Conservation (phyloP, 2,113 vertebrate species). For the Ranitomeya imitator region DNA sequence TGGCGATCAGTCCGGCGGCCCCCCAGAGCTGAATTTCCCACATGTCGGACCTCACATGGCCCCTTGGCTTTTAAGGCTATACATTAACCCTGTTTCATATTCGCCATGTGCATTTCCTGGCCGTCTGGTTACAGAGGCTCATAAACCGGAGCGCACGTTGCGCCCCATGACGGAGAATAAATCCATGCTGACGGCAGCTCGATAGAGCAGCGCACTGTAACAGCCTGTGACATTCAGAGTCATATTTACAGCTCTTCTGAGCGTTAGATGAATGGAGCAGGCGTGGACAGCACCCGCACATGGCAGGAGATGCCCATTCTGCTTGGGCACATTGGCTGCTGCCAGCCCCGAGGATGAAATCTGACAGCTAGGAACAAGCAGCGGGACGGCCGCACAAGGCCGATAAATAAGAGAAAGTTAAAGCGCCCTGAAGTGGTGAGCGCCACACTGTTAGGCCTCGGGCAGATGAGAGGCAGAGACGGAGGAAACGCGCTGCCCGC, state of each 20-base stretch:
- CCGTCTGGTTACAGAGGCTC: background rate
- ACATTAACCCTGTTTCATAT: background rate
- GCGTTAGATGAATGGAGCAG: background rate
- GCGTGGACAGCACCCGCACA: background rate
- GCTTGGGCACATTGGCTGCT: background rate
- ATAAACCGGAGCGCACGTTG: background rate
- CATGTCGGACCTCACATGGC: too few relatives aligned
- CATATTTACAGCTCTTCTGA: background rate
- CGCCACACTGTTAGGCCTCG: conserved; percentile 59
- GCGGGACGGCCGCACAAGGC: background rate
- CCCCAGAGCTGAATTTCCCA: too few relatives aligned
- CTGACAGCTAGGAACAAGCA: conserved; percentile 13
- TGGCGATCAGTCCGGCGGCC: too few relatives aligned
- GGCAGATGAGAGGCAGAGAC: conserved; percentile 58
- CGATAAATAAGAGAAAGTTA: conserved; percentile 68
- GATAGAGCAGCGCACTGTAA: background rate
- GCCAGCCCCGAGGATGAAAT: conserved; percentile 29
- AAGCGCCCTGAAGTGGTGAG: conserved; percentile 59
- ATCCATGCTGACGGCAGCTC: background rate
- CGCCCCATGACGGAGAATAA: background rate
- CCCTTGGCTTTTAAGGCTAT: background rate
- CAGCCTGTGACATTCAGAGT: background rate
- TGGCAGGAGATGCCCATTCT: background rate
- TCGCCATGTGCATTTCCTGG: background rate
- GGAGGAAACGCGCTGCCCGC: conserved; percentile 56